Evolutionary conservation across 2,888 invertebrate species (phyloP).

Genomic region (Panopea generosa): DNA sequence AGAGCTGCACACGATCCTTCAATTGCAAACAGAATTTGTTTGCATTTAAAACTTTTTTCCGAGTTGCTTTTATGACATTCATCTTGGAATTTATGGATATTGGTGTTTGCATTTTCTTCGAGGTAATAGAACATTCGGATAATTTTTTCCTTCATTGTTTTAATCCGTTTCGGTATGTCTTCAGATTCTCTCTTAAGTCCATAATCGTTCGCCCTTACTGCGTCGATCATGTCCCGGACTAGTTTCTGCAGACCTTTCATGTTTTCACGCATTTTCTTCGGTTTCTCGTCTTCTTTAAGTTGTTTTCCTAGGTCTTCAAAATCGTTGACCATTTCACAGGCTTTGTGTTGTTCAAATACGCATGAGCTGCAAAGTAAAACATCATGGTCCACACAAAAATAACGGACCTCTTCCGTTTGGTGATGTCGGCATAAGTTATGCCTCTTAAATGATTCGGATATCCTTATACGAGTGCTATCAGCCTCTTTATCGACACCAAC

Average conservation of each 20-base stretch:
- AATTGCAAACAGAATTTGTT: slow-evolving; percentile 41
- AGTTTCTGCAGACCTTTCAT: slow-evolving; percentile 43
- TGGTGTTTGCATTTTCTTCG: slow-evolving; percentile 37
- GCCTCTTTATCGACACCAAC: slow-evolving; percentile 32
- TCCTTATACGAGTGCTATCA: slow-evolving; percentile 17
- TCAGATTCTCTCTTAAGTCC: slow-evolving; percentile 43
- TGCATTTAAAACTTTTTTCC: slow-evolving; percentile 46
- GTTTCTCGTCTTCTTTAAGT: slow-evolving; percentile 23
- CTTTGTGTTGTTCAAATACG: slow-evolving; percentile 39
- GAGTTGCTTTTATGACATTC: slow-evolving; percentile 37
- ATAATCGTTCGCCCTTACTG: slow-evolving; percentile 41
- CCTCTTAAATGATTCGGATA: slow-evolving; percentile 34
- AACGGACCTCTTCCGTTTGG: slow-evolving; percentile 30
- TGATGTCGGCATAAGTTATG: slow-evolving; percentile 39
- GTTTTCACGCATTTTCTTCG: slow-evolving; percentile 22
- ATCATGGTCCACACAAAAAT: slow-evolving; percentile 48
- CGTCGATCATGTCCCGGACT: slow-evolving; percentile 39
- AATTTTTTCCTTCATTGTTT: slow-evolving; percentile 48
- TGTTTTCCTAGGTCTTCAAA: slow-evolving; percentile 39
- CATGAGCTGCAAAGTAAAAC: slow-evolving; percentile 42
- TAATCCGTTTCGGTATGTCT: slow-evolving; percentile 39
- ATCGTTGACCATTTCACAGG: slow-evolving; percentile 42
- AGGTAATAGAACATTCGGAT: slow-evolving; percentile 45
- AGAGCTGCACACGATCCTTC: slow-evolving; percentile 39
- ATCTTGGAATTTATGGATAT: slow-evolving; percentile 33